Percentiles rank a stretch among this genome's conserved stretches.
phyloP scores from a whole-genome alignment of 2,888 invertebrate species.

The Sympetrum striolatum region DNA sequence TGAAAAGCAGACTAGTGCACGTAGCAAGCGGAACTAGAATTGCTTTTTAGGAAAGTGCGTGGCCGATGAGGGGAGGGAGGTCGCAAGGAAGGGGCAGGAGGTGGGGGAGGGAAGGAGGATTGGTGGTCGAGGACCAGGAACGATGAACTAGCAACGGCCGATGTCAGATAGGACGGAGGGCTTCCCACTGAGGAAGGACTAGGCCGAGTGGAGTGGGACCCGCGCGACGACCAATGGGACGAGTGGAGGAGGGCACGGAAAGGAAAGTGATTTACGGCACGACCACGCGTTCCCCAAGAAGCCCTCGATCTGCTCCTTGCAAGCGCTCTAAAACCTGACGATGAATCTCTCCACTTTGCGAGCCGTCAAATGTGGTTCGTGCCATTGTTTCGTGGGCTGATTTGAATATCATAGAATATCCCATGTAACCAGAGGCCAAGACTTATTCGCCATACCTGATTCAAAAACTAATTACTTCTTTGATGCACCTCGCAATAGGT shows the following conservation, averaged over 20 bases:
- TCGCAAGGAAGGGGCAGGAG: not conserved
- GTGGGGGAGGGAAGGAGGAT: not conserved
- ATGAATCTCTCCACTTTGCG: too few relatives aligned
- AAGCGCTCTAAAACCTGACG: not conserved
- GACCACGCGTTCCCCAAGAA: not conserved
- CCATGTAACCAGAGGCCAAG: too few relatives aligned
- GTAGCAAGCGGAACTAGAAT: not conserved
- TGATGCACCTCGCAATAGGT: too few relatives aligned
- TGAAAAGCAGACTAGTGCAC: too few relatives aligned
- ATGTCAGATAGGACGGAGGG: conserved; percentile 15
- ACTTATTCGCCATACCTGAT: too few relatives aligned
- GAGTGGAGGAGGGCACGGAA: not conserved
- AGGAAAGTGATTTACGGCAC: conserved; percentile 30
- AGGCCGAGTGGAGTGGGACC: conserved; percentile 7
- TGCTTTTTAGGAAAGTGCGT: not conserved
- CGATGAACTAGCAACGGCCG: conserved; percentile 26
- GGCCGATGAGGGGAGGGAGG: not conserved
- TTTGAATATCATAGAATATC: too few relatives aligned
- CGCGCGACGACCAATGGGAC: not conserved
- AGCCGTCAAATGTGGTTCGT: too few relatives aligned
- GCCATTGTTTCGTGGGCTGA: too few relatives aligned
- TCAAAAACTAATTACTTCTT: too few relatives aligned
- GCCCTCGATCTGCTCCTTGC: not conserved
- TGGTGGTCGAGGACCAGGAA: not conserved
- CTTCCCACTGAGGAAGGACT: conserved; percentile 1